These are phyloP conservation scores for Tridacna crocea DNA, from an alignment of 2,888 invertebrate genomes.

Conservation along the genomic window DNA sequence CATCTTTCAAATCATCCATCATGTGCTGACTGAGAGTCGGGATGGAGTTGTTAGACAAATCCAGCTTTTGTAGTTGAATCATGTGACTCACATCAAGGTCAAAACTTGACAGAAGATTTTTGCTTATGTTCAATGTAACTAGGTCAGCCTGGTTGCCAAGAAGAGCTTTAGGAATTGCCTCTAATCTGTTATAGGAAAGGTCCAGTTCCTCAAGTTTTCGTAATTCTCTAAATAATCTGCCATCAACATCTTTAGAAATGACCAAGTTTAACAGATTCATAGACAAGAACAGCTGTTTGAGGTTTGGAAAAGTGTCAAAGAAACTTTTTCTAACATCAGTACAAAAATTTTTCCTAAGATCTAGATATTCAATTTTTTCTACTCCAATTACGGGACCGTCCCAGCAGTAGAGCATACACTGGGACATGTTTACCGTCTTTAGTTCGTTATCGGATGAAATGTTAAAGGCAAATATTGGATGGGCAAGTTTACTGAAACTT, in stretches of 20 bases:
- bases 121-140: not conserved
- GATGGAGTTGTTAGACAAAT: constrained; percentile 29
- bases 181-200: constrained; percentile 27
- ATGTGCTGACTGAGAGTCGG: constrained; percentile 7
- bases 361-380: constrained; percentile 30
- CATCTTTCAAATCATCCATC: constrained; percentile 2
- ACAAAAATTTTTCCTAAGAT: constrained; percentile 35
- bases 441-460: constrained; percentile 30
- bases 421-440: constrained; percentile 22
- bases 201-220: constrained; percentile 24
- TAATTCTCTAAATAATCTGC: constrained; percentile 23
- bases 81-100: constrained; percentile 32
- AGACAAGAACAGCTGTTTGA: constrained; percentile 17
- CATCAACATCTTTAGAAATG: constrained; percentile 16
- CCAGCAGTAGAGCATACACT: constrained; percentile 45
- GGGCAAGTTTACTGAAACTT: constrained; percentile 35
- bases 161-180: constrained; percentile 25
- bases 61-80: constrained; percentile 13
- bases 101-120: constrained; percentile 32
- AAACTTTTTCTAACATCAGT: constrained; percentile 19
- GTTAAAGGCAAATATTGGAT: constrained; percentile 29
- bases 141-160: constrained; percentile 18
- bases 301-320: constrained; percentile 27
- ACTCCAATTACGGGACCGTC: constrained; percentile 42
- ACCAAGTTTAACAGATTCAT: constrained; percentile 20